phyloP scores from a whole-genome alignment of 1,140 invertebrate genomes.

The Oscheius sp. region DNA sequence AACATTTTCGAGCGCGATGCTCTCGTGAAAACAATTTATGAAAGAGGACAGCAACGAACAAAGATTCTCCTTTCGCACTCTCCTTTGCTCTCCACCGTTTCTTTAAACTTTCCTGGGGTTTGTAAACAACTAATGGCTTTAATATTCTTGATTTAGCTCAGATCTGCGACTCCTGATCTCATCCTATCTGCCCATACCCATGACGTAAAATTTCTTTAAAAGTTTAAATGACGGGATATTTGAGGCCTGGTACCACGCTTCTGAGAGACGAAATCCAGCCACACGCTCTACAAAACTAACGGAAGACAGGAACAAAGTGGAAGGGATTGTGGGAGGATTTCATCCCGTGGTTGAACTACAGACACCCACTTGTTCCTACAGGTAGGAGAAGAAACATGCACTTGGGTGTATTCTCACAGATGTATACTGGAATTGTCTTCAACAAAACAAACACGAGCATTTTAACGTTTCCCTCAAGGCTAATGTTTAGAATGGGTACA shows the following conservation, averaged over 20 bases:
- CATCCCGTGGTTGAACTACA: constrained; percentile 54
- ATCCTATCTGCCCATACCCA: constrained; percentile 62
- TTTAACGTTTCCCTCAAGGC: background rate
- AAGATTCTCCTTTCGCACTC: background rate
- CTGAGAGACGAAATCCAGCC: constrained; percentile 8
- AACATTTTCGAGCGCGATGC: constrained; percentile 49
- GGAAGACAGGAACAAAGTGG: background rate
- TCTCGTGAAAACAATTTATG: constrained; percentile 41
- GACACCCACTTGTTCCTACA: constrained; percentile 62
- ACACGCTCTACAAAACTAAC: background rate
- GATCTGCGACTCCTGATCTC: constrained; percentile 39
- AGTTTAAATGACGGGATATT: constrained; percentile 31
- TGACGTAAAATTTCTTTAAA: constrained; percentile 48
- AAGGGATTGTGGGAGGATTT: constrained; percentile 5
- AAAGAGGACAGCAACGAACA: constrained; percentile 7
- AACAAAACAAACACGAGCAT: constrained; percentile 12
- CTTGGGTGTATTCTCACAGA: no score
- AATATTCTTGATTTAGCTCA: background rate
- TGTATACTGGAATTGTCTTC: constrained; percentile 63
- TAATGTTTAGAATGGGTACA: background rate
- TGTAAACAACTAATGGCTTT: constrained; percentile 16
- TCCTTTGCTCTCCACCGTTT: constrained; percentile 2
- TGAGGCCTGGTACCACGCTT: constrained; percentile 7
- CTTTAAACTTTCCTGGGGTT: background rate
- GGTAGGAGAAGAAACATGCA: no score